Evolutionary conservation across 64 coral and sea anemone species (phyloP).

Genomic region (Catalaphyllia jardinei): DNA sequence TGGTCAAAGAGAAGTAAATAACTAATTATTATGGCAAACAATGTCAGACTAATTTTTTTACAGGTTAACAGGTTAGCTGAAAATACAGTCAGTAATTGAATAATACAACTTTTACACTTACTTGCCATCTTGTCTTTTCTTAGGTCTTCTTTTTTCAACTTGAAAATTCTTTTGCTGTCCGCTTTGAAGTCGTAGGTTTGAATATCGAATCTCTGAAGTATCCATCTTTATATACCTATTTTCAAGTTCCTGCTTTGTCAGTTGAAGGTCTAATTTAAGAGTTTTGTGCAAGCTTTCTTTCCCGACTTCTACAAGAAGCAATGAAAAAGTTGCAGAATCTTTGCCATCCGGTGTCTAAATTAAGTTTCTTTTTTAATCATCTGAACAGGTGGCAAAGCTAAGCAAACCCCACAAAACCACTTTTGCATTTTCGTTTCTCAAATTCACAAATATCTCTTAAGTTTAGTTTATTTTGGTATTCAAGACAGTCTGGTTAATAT

Average conservation of each 20-base stretch:
- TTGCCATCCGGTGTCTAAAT: neutral
- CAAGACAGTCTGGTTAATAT: no score
- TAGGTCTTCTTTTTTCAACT: neutral
- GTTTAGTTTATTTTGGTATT: neutral
- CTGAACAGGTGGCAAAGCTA: neutral
- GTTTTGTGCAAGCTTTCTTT: neutral
- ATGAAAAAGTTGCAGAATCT: neutral
- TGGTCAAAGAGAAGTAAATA: no score
- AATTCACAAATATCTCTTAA: neutral
- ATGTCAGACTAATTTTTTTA: no score
- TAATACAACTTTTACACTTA: neutral
- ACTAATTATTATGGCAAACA: no score
- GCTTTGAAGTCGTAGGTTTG: constrained; percentile 9
- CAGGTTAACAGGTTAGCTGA: no score
- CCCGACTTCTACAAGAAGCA: neutral
- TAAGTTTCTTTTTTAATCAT: neutral
- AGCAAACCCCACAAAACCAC: neutral
- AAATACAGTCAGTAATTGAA: no score
- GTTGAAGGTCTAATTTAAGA: neutral
- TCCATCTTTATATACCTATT: constrained; percentile 36
- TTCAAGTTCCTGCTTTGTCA: constrained; percentile 21
- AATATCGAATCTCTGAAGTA: neutral
- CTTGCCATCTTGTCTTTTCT: neutral
- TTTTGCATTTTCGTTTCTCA: neutral
- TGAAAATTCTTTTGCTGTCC: neutral